Evolutionary conservation across 1,140 invertebrate species (phyloP).

Genomic region (Drosophila sulfurigaster): DNA sequence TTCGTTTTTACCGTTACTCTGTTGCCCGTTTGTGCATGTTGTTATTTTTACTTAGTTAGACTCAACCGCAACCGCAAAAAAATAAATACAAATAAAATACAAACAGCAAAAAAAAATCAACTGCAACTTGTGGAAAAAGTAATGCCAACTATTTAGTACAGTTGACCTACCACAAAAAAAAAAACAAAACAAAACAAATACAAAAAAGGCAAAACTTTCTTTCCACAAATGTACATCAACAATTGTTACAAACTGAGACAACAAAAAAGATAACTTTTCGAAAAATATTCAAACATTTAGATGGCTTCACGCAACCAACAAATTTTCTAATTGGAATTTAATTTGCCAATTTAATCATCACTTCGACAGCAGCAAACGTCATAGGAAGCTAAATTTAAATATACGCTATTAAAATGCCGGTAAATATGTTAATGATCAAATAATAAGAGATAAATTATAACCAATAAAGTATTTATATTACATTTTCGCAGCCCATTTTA

Average conservation of each 20-base stretch:
- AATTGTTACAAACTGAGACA: neutral
- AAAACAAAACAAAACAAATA: slow-evolving; percentile 38
- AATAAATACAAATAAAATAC: slow-evolving; percentile 37
- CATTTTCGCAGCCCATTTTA: no score
- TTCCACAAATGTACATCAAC: slow-evolving; percentile 18
- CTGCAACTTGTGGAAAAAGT: slow-evolving; percentile 36
- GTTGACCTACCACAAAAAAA: slow-evolving; percentile 63
- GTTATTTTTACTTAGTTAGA: slow-evolving; percentile 20
- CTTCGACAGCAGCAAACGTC: no score
- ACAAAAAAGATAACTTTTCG: slow-evolving; percentile 8
- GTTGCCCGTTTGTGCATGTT: slow-evolving; percentile 3
- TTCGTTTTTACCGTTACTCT: slow-evolving; percentile 24
- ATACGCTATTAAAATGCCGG: no score
- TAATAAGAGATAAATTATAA: no score
- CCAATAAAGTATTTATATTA: no score
- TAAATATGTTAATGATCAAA: no score
- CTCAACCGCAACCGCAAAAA: slow-evolving; percentile 58
- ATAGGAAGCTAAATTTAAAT: no score
- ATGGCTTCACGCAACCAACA: neutral
- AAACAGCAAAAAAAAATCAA: slow-evolving; percentile 14
- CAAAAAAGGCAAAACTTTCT: slow-evolving; percentile 55
- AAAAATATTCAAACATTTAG: neutral
- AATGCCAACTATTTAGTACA: slow-evolving; percentile 63
- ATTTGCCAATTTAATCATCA: neutral
- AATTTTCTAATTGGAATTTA: slow-evolving; percentile 2